A percentile compares a stretch with the other conserved stretches of the same genome.
Conservation (phyloP, 2,797 vertebrate genomes). For the Periophthalmus magnuspinnatus region DNA sequence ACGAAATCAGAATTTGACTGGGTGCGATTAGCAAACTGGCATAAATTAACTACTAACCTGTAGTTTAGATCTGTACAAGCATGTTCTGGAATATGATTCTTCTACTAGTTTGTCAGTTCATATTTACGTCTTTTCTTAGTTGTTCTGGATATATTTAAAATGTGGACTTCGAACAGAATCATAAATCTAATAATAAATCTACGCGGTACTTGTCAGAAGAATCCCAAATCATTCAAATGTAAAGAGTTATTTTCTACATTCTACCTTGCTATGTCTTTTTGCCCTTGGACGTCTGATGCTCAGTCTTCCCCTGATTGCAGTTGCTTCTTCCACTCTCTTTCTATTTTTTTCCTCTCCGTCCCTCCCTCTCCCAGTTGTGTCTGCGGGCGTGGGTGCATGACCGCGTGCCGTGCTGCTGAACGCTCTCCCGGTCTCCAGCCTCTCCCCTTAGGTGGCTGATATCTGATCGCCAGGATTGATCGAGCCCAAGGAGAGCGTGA, state of each 20-base stretch:
- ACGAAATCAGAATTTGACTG: no score
- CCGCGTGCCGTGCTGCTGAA: constrained; percentile 20
- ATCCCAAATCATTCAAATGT: neutral
- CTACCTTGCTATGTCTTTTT: constrained; percentile 28
- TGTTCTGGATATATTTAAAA: no score
- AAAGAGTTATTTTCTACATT: neutral
- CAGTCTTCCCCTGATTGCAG: constrained; percentile 10
- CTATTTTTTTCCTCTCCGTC: neutral
- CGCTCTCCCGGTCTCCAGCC: constrained; percentile 47
- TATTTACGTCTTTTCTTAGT: no score
- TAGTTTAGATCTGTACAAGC: no score
- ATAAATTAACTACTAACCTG: no score
- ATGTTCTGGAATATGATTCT: no score
- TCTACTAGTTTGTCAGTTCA: no score
- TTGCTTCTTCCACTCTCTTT: neutral
- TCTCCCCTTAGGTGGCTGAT: constrained; percentile 70
- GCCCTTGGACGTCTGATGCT: constrained; percentile 50
- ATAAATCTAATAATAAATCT: no score
- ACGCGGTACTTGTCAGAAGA: no score
- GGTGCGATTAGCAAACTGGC: no score
- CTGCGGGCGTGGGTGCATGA: constrained; percentile 17
- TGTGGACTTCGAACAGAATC: no score
- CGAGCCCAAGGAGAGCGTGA: constrained; percentile 75
- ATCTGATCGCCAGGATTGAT: constrained; percentile 79
- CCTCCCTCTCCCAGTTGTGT: constrained; percentile 17